A percentile compares a stretch with the other conserved stretches of the same genome.
phyloP scores from a whole-genome alignment of 1,140 invertebrate species.

The Eubasilissa regina region DNA sequence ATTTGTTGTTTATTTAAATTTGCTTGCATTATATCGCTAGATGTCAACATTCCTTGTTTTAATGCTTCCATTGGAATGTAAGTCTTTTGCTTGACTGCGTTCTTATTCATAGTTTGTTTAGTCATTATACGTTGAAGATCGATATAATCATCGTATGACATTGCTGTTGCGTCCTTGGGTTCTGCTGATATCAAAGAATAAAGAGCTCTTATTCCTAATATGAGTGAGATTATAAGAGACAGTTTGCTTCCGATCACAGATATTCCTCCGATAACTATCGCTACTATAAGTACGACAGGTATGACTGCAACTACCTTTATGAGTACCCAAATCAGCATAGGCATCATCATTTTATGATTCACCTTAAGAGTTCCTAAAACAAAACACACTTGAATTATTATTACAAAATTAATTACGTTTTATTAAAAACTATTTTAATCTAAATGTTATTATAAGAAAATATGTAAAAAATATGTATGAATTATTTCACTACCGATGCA shows the following conservation, averaged over 20 bases:
- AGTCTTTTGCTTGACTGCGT: neutral
- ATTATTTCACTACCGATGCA: no score
- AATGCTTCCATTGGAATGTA: neutral
- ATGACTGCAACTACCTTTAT: conserved; percentile 64
- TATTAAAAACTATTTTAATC: conserved; percentile 2
- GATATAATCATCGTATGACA: conserved; percentile 25
- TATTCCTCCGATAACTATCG: conserved; percentile 62
- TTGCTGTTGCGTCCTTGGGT: neutral
- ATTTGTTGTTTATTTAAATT: conserved; percentile 3
- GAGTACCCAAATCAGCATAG: conserved; percentile 63
- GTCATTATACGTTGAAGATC: conserved; percentile 40
- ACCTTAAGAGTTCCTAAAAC: conserved; percentile 45
- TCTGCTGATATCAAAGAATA: conserved; percentile 41
- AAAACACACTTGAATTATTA: neutral
- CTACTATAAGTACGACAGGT: conserved; percentile 63
- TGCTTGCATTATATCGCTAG: neutral
- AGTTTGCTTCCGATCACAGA: conserved; percentile 61
- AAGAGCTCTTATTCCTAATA: conserved; percentile 45
- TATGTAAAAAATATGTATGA: no score
- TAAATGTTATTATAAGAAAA: neutral
- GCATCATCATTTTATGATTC: conserved; percentile 60
- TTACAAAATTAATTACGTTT: neutral
- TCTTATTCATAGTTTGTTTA: neutral
- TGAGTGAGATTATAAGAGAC: conserved; percentile 56
- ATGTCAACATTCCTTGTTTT: conserved; percentile 3